Percentiles rank a stretch among this genome's conserved stretches.
phyloP scores from a whole-genome alignment of 53 echinoderm and acorn worm species.

The Hippasteria phrygiana region DNA sequence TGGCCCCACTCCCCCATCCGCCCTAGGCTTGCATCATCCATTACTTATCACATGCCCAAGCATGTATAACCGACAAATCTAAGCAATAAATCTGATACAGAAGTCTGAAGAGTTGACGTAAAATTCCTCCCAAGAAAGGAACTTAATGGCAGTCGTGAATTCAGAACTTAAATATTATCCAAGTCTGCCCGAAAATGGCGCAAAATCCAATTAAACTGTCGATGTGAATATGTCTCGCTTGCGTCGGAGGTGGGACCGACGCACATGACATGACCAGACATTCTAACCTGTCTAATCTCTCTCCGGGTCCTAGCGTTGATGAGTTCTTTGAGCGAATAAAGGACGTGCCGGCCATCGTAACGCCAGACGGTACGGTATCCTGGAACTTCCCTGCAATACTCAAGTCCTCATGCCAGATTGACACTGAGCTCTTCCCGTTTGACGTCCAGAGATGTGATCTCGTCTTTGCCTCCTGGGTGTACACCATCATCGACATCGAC shows the following conservation, averaged over 20 bases:
- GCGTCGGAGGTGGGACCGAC: background rate
- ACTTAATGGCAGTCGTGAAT: too few relatives aligned
- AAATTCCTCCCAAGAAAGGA: too few relatives aligned
- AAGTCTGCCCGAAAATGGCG: slow-evolving; percentile 7
- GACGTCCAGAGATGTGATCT: slow-evolving; percentile 67
- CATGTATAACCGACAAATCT: too few relatives aligned
- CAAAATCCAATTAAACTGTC: too few relatives aligned
- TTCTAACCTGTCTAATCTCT: slow-evolving; percentile 53
- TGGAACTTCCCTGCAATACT: slow-evolving; percentile 66
- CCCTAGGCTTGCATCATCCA: too few relatives aligned
- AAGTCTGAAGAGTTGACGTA: too few relatives aligned
- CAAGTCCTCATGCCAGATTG: slow-evolving; percentile 70
- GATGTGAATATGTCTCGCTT: slow-evolving; percentile 43
- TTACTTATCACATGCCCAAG: too few relatives aligned
- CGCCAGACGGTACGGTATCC: slow-evolving; percentile 52
- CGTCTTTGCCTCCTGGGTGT: slow-evolving; percentile 61
- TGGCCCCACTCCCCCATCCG: too few relatives aligned
- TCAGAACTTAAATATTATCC: too few relatives aligned
- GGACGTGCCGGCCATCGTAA: slow-evolving; percentile 49
- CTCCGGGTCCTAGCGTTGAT: slow-evolving; percentile 66
- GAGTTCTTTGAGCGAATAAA: slow-evolving; percentile 67
- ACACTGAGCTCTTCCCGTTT: slow-evolving; percentile 70
- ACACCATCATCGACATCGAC: slow-evolving; percentile 60
- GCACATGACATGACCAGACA: slow-evolving; percentile 25
- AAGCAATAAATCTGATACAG: too few relatives aligned